Evolutionary conservation across 2,888 invertebrate genomes (phyloP).

Genomic region (Deladenus siricidicola): DNA sequence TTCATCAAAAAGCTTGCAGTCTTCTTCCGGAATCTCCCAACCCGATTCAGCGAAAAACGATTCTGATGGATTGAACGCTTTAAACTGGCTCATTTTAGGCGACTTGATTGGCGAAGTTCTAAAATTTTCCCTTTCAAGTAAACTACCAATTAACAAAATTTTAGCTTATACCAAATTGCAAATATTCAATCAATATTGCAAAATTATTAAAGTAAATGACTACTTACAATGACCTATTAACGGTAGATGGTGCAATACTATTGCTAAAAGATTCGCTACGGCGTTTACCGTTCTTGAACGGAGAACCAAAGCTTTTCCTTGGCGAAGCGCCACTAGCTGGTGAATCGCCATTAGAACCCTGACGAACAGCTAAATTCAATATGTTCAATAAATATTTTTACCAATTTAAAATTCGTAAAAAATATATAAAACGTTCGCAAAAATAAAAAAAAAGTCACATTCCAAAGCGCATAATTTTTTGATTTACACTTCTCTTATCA

Average conservation of each 20-base stretch:
- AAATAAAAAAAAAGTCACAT: too few relatives aligned
- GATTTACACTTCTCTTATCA: too few relatives aligned
- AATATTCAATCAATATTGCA: background rate
- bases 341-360: background rate
- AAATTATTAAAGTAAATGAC: background rate
- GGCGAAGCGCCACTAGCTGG: background rate
- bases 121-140: background rate
- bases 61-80: background rate
- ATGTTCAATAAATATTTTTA: background rate
- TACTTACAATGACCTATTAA: slow-evolving; percentile 9
- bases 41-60: background rate
- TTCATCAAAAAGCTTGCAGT: slow-evolving; percentile 16
- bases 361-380: background rate
- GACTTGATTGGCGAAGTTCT: slow-evolving; percentile 7
- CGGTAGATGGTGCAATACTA: slow-evolving; percentile 2
- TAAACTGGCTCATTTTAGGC: background rate
- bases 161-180: too few relatives aligned
- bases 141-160: background rate
- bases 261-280: background rate
- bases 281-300: background rate
- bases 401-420: background rate
- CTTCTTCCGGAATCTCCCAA: slow-evolving; percentile 18
- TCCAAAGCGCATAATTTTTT: too few relatives aligned
- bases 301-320: background rate
- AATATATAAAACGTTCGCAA: too few relatives aligned